phyloP scores from a whole-genome alignment of 2,797 vertebrate species.

The Alectoris magna region DNA sequence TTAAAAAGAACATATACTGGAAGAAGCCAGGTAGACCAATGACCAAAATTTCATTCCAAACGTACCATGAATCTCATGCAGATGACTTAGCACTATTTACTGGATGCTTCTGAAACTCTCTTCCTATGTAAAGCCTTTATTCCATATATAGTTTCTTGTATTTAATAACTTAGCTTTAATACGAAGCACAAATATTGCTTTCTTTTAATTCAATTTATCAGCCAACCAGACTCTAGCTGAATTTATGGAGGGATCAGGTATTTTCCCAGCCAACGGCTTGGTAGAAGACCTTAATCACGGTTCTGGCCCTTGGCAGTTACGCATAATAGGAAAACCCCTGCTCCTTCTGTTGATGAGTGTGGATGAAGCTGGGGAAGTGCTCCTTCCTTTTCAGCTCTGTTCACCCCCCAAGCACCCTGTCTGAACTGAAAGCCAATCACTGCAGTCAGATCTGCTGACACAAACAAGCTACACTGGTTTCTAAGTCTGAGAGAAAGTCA shows the following conservation, averaged over 20 bases:
- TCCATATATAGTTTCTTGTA: accelerated
- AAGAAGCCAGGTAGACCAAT: not conserved
- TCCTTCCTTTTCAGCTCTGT: not conserved
- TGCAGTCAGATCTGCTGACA: not conserved
- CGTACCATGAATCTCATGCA: not conserved
- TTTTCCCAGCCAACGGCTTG: not conserved
- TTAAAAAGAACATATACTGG: not conserved
- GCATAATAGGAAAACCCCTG: not conserved
- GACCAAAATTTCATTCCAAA: not conserved
- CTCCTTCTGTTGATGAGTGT: not conserved
- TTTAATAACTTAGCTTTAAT: not conserved
- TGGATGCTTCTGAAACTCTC: not conserved
- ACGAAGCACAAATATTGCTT: not conserved
- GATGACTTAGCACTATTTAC: not conserved
- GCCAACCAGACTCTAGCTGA: accelerated
- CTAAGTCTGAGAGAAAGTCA: constrained; percentile 3
- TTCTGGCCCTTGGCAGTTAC: not conserved
- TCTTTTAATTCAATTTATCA: not conserved
- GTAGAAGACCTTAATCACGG: not conserved
- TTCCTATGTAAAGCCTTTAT: not conserved
- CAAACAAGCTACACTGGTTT: constrained; percentile 11
- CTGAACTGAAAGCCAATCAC: not conserved
- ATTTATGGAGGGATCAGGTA: not conserved
- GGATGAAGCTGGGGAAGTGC: not conserved
- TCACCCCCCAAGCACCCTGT: not conserved